These are phyloP conservation scores for Ochropleura plecta DNA, from an alignment of 2,888 invertebrate species.

Conservation along the genomic window DNA sequence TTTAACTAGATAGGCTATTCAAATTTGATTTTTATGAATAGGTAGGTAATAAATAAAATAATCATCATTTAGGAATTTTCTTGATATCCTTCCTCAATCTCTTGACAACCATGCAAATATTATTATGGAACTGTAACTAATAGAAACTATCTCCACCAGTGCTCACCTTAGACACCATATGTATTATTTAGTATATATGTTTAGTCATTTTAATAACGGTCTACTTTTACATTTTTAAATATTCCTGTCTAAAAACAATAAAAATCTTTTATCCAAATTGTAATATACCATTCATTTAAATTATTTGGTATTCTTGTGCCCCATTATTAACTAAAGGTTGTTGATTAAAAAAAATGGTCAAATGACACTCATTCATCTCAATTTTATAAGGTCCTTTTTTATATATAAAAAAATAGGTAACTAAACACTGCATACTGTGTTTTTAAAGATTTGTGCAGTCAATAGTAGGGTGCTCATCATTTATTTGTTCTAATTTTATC, in stretches of 20 bases:
- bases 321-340: not conserved
- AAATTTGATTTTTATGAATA: not conserved
- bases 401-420: not conserved
- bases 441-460: slow-evolving; percentile 1
- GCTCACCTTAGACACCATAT: not conserved
- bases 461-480: not conserved
- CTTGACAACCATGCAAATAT: not conserved
- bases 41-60: not conserved
- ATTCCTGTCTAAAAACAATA: too few relatives aligned
- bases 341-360: not conserved
- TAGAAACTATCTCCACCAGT: not conserved
- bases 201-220: too few relatives aligned
- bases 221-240: too few relatives aligned
- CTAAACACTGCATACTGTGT: not conserved
- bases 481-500: not conserved
- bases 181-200: too few relatives aligned
- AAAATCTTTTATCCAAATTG: too few relatives aligned
- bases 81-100: not conserved
- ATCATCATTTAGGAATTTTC: slow-evolving; percentile 5
- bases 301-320: not conserved
- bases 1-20: not conserved
- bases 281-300: not conserved
- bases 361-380: not conserved
- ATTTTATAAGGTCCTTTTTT: not conserved
- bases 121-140: not conserved